Evolutionary conservation across 1,140 invertebrate genomes (phyloP).

Genomic region (Ips nitidus): DNA sequence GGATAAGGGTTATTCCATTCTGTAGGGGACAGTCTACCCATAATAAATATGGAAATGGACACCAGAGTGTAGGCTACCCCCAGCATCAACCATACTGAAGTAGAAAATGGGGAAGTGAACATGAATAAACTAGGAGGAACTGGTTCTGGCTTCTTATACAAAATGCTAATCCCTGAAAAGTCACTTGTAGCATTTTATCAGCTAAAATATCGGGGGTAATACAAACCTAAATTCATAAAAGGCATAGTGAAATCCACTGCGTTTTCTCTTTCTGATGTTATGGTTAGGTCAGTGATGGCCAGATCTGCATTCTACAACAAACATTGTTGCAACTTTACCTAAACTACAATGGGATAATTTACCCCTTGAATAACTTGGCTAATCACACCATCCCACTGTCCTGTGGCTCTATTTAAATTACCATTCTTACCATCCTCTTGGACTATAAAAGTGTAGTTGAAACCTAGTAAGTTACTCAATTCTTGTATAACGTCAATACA

Average conservation of each 20-base stretch:
- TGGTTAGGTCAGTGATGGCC: conserved; percentile 88
- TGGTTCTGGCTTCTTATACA: conserved; percentile 71
- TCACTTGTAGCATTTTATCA: neutral
- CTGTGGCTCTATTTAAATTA: conserved; percentile 59
- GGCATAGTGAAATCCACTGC: conserved; percentile 90
- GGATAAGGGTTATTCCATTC: conserved; percentile 79
- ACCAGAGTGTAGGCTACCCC: conserved; percentile 71
- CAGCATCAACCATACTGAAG: conserved; percentile 78
- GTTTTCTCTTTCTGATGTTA: conserved; percentile 79
- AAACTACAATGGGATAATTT: conserved; percentile 42
- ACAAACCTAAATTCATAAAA: conserved; percentile 76
- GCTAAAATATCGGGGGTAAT: neutral
- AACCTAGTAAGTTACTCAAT: conserved; percentile 73
- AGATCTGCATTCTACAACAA: conserved; percentile 65
- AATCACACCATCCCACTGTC: conserved; percentile 88
- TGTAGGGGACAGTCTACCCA: conserved; percentile 71
- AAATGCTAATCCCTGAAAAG: conserved; percentile 67
- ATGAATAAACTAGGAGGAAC: conserved; percentile 74
- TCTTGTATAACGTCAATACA: conserved; percentile 79
- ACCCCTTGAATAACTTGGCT: conserved; percentile 76
- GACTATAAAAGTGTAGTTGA: conserved; percentile 82
- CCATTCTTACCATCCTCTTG: conserved; percentile 80
- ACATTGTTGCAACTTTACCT: neutral
- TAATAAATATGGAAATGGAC: conserved; percentile 71
- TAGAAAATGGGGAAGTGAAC: conserved; percentile 76